Evolutionary conservation across 2,797 vertebrate genomes (phyloP), one percentile per base, ranked within the genome.

Genomic region (Gambelia wislizenii): DNA sequence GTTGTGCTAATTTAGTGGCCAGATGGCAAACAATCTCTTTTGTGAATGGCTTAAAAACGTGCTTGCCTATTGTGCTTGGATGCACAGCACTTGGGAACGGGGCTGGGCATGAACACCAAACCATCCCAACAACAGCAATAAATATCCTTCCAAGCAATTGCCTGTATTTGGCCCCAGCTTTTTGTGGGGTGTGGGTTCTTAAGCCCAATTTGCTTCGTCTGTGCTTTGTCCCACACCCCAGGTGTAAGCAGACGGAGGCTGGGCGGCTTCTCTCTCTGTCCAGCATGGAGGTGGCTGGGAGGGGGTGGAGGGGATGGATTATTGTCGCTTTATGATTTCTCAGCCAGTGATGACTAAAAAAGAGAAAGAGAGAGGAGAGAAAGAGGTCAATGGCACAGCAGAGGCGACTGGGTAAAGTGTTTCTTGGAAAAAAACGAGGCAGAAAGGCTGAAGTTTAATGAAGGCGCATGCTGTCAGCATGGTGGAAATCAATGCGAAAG

Each of bases 1-100:
- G 27, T 67, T 33, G 25, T 67, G 64, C 84, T 1, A 78, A 13
- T 89, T 86, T 89, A 87, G 86, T n/a, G 91, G 85, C 90, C 90
- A 93, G 93, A 93, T 75, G 70, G 80, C 69, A 88, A 92, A 64
- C 94, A 36, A 12, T 59, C 56, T 59, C 56, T 18, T 59, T 59
- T 59, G 56, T 59, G 56, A 59, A 59, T 59, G 56, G 56, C 56
- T 59, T 59, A 5, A 5, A 59, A 59, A 56, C 18, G n/a, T n/a
- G 27, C 8, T 33, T 69, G 33, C 33, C 56, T 69, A 69, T 69
- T 69, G 33, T 69, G 27, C 9, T 69, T 69, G 67, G 30, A 30
- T 69, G 67, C 9, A 59, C 56, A 59, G 18, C 1, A 18, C 56
- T 18, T 59, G 56, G 56, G 4, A 22, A 59, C 5, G 61, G 61